Evolutionary conservation across 2,888 invertebrate species (phyloP).

Genomic region (Mythimna lalbum): DNA sequence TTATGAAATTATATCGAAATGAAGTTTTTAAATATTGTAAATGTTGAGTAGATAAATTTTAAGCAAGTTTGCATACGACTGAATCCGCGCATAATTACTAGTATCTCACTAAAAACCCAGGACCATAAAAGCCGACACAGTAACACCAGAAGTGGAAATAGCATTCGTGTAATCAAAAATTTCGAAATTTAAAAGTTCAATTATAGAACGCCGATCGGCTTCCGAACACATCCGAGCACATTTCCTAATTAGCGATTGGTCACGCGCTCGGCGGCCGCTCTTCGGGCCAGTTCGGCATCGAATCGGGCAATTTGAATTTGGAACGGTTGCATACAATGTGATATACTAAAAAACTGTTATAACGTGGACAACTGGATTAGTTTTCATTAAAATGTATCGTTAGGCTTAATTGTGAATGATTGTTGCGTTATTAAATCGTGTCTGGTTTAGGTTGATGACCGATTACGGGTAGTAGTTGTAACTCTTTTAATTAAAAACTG

Average conservation of each 20-base stretch:
- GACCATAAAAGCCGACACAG: slow-evolving; percentile 75
- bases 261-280: slow-evolving; percentile 86
- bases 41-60: neutral
- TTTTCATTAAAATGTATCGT: slow-evolving; percentile 75
- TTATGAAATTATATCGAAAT: neutral
- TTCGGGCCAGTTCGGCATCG: slow-evolving; percentile 79
- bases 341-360: slow-evolving; percentile 66
- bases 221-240: slow-evolving; percentile 83
- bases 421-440: slow-evolving; percentile 54
- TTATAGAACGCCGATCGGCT: slow-evolving; percentile 87
- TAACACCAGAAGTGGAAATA: slow-evolving; percentile 84
- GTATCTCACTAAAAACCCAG: slow-evolving; percentile 63
- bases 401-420: slow-evolving; percentile 63
- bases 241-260: slow-evolving; percentile 90
- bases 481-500: slow-evolving; percentile 37
- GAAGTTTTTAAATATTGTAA: neutral
- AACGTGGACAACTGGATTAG: slow-evolving; percentile 72
- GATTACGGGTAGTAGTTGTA: slow-evolving; percentile 43
- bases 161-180: slow-evolving; percentile 85
- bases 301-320: slow-evolving; percentile 88
- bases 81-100: slow-evolving; percentile 44
- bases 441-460: slow-evolving; percentile 40
- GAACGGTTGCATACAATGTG: slow-evolving; percentile 81
- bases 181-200: slow-evolving; percentile 87
- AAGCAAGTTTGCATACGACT: neutral